Base-by-base conservation (phyloP, 2,797 vertebrate genomes). In the Mareca strepera region DNA sequence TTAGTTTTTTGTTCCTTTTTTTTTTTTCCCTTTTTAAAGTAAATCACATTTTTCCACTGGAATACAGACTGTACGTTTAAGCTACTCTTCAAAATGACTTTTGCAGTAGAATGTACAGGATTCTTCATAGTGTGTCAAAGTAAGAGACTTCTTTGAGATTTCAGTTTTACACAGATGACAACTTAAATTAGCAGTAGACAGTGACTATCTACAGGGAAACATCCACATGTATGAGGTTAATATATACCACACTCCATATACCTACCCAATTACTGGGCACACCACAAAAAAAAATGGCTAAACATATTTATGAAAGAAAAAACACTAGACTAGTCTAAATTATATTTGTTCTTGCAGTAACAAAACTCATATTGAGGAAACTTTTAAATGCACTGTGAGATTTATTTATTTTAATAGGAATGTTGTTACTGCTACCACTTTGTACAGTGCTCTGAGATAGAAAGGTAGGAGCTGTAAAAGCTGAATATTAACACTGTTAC, bases 181-280 rank as follows among this genome's bases (percentile, higher is more conserved):
- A 63, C 4, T 15, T 43, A 52, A 55, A 68, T 18, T 7, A 75
- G 56, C 15, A 78, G 33, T 18, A 4, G 35, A 29, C 50, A 86
- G 50, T 0, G 0, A 60, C 21, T 39, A 52, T 7, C 13, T 26
- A 10, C 2, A 7, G 66, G 8, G 44, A 76, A 77, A 63, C 12
- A 70, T 12, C 5, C 25, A 78, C 52, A 56, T 64, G 67, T 7
- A 18, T 43, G 68, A 43, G 7, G 12, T 33, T 41, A 67, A 74
- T n/a, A 88, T 3, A 70, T 12, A 72, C 17, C 12, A 18, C 14
- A 67, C 6, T 29, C 8, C 35, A 44, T 18, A n/a, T 6, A 74
- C 4, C 4, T 39, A 56, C 3, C 7, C 15, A 39, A 5, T 44
- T 35, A 55, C 0, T 29, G 5, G 23, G 18, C 28, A 86, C 3